Evolutionary conservation across 2,113 vertebrate species (phyloP), one percentile per base, ranked within the genome.

Genomic region (Dolichotis patagonum): DNA sequence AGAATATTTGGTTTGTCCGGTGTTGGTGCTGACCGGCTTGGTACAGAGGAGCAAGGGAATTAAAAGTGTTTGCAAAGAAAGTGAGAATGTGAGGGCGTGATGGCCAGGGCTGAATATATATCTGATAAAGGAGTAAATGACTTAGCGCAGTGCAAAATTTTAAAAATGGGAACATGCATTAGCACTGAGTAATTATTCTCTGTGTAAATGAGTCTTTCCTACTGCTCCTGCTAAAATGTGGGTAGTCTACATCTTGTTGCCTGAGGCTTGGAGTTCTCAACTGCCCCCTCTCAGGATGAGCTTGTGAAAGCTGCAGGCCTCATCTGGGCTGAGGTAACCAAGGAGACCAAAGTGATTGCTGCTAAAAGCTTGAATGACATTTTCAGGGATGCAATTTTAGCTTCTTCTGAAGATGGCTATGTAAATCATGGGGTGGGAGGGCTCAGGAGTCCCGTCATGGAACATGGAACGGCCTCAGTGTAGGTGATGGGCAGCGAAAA

Each of bases 321-420:
- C 86, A 30, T 91, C 93, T 80, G 67, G 35, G 65, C n/a, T 26
- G 73, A 83, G 54, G 83, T 94, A 95, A 94, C 94, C 96, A 89
- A 88, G 94, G 91, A 97, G 95, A 97, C 78, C 32, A 20, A 93
- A 86, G 75, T 35, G 65, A 95, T 84, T 91, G 73, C 58, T 77
- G 60, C 32, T 49, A 75, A 91, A 65, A 63, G 41, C 49, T 75
- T 60, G 26, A 95, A 28, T 96, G 95, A 56, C 92, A 54, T 75
- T 97, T 95, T 94, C 58, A 95, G 54, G 62, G 54, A 69, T 17
- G n/a, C 49, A 41, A 38, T 54, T 73, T 35, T 60, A 49, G 43
- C 65, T 95, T 85, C 78, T 63, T 82, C 58, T 54, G 46, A 49
- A 88, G 12, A 80, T 22, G 35, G n/a, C 77, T 85, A 2, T 85